Conservation (phyloP, 2,888 invertebrate genomes). For the Balanococcus diminutus region DNA sequence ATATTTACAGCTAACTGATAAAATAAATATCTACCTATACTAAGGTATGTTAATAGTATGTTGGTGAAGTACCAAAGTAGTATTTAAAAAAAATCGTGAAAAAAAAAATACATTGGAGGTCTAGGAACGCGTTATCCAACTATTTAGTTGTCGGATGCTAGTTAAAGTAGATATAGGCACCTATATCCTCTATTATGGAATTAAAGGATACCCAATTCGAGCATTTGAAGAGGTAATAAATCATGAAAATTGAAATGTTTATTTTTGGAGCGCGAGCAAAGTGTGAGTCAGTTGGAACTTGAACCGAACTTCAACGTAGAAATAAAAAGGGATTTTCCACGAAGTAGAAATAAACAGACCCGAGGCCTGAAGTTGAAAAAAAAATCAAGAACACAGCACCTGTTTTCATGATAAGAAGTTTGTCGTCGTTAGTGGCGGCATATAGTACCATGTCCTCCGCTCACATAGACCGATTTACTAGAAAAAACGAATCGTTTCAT, state of each 20-base stretch:
- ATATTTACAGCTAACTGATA: too few relatives aligned
- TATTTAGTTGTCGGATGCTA: too few relatives aligned
- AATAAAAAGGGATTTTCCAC: neutral
- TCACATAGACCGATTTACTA: conserved; percentile 17
- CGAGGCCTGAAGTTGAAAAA: neutral
- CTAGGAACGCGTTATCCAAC: too few relatives aligned
- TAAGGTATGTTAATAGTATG: too few relatives aligned
- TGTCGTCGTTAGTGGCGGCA: conserved; percentile 31
- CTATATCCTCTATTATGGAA: too few relatives aligned
- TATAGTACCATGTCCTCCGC: neutral
- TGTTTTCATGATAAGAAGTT: conserved; percentile 50
- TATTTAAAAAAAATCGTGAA: too few relatives aligned
- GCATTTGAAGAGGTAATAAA: neutral
- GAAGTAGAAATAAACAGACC: neutral
- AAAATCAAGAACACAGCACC: conserved; percentile 32
- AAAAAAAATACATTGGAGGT: too few relatives aligned
- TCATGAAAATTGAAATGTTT: neutral
- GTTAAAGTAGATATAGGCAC: too few relatives aligned
- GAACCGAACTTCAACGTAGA: neutral
- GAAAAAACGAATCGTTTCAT: conserved; percentile 38
- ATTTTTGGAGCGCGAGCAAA: neutral
- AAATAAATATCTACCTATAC: too few relatives aligned
- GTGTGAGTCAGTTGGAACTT: neutral
- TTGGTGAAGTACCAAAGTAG: too few relatives aligned
- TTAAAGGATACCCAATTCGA: neutral